Base-by-base conservation (phyloP, 2,113 vertebrate species). In the Xiphophorus hellerii region DNA sequence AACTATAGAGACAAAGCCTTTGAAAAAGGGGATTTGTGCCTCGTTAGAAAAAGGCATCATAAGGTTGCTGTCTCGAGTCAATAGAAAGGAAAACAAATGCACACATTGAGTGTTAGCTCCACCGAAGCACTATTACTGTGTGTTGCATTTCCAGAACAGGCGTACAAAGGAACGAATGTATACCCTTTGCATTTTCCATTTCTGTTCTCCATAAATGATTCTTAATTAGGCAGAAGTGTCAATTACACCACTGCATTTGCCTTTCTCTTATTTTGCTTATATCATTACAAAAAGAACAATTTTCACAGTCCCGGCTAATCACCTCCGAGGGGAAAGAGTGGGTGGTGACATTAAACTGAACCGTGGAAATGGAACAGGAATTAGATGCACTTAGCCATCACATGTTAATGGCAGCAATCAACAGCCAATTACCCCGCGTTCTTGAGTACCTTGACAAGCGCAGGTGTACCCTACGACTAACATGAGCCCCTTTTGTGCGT, bases 341-440 rank as follows among this genome's bases (percentile, higher is more conserved):
- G 92, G 92, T 84, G 90, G 89, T 86, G 89, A 89, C 92, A 92
- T 90, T 85, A 90, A 90, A 89, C 82, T 93, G 87, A 88, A 92
- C 88, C 84, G 62, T 85, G 86, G 82, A 93, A 94, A 92, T 93
- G 90, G 92, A 93, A 92, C 93, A 92, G 88, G 92, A 93, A 92
- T 89, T 92, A 92, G 90, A 91, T 88, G 91, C 91, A 92, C 90
- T 94, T 92, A 90, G 92, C 90, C 90, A 87, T 93, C 89, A 90
- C 85, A 93, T 90, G 92, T 93, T 93, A 93, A 94, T 93, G 92
- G 92, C 90, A 89, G 88, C 91, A 93, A 93, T 93, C 92, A 93
- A 91, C 92, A 89, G 87, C 90, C 91, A 94, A 93, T 94, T 93
- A 93, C 89, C 90, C 85, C 0, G 69, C 67, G 76, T 90, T 83